These are phyloP conservation scores for Aporrectodea caliginosa DNA, from an alignment of 1,140 invertebrate genomes.

Conservation along the genomic window DNA sequence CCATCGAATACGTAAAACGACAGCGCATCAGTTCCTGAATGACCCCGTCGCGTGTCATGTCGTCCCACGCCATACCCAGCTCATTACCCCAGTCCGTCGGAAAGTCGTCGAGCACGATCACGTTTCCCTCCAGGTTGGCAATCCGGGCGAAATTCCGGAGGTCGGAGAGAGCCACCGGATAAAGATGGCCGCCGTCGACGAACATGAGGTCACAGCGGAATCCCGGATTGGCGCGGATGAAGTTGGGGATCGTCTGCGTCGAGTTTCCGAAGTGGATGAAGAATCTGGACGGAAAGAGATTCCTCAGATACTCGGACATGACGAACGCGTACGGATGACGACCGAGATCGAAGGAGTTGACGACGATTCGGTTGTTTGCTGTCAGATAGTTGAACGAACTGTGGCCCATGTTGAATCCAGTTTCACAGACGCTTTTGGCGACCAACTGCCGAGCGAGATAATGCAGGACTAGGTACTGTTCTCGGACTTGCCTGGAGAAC, in stretches of 20 bases:
- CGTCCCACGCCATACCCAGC: conserved; percentile 10
- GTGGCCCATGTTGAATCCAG: conserved; percentile 14
- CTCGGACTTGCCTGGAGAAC: background rate
- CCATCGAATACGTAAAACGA: too few species aligned
- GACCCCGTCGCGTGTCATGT: background rate
- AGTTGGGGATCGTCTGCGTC: background rate
- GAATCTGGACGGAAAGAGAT: background rate
- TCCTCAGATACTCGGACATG: background rate
- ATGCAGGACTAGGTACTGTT: background rate
- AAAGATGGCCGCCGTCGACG: conserved; percentile 10
- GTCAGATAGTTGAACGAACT: background rate
- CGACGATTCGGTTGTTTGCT: background rate
- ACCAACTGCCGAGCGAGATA: background rate
- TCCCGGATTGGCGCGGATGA: background rate
- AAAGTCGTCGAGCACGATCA: conserved; percentile 11
- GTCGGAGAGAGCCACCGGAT: conserved; percentile 7
- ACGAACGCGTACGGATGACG: background rate
- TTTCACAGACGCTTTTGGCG: conserved; percentile 10
- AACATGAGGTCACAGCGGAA: conserved; percentile 5
- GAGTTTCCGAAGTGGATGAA: background rate
- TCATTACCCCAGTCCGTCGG: conserved; percentile 2
- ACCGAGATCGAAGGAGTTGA: conserved; percentile 10
- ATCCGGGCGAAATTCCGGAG: background rate
- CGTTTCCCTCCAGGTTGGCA: conserved; percentile 4
- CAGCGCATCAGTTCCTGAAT: background rate